Base-by-base conservation (phyloP, 2,797 vertebrate species). In the Tympanoctomys barrerae region DNA sequence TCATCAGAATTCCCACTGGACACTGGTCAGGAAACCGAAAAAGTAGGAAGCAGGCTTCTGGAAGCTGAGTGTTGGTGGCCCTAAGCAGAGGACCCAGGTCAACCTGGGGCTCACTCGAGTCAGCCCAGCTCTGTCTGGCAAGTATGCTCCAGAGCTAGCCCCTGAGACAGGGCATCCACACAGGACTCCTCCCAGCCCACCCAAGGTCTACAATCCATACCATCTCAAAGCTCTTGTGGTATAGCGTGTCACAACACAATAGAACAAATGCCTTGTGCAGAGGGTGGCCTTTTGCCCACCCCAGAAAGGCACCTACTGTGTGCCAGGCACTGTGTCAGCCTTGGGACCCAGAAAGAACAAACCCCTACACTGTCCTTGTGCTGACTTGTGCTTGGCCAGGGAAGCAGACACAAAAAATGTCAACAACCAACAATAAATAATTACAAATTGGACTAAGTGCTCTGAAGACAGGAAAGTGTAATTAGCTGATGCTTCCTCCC, bases 401-500 rank as follows among this genome's bases (percentile, higher is more conserved):
- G 28, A 96, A 36, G 62, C 90, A 81, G 81, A 95, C 42, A 46
- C 89, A 86, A 89, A 86, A 66, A 66, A 82, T 0, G 18, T 71
- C 92, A 96, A 91, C 94, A 93, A 85, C 68, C 89, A 90, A 81
- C 73, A 83, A 95, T 88, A 96, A 96, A 97, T 93, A 77, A 75
- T 89, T 89, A 97, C 96, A 97, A 97, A 96, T 96, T 97, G 96
- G 64, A 33, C 93, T 97, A 93, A 95, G 96, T 96, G 94, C 94
- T 88, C 1, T 8, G 85, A 89, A 91, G 95, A 82, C 28, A 39
- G 86, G 93, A 96, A 95, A 97, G 96, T 89, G 73, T 66, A 96
- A 97, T 97, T 96, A 98, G 94, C 92, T n/a, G 8, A 1, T 8
- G 61, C n/a, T 87, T 22, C 88, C 82, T 96, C 95, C 94, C 82